These are phyloP conservation scores for Drosophila seguyi DNA, from an alignment of 1,140 invertebrate species.

Conservation along the genomic window DNA sequence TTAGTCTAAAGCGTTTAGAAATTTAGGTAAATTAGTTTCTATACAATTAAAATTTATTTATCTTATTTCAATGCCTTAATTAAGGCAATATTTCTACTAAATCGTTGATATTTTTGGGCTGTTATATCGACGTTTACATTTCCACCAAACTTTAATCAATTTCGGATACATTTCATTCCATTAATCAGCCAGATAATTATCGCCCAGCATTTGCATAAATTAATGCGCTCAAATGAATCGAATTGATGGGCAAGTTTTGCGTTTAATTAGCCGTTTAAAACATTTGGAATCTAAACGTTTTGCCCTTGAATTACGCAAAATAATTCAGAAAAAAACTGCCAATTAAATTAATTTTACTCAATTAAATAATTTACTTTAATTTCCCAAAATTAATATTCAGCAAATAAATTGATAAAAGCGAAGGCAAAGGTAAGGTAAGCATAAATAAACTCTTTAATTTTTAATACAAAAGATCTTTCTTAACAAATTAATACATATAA, in stretches of 20 bases:
- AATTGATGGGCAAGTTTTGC: conserved; percentile 28
- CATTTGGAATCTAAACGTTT: conserved; percentile 21
- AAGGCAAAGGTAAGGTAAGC: too few relatives aligned
- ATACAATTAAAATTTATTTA: neutral
- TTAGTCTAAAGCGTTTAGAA: neutral
- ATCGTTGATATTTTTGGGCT: neutral
- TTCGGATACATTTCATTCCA: conserved; percentile 43
- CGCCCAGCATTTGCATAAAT: conserved; percentile 59
- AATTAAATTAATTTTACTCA: neutral
- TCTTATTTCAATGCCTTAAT: neutral
- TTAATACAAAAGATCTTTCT: neutral
- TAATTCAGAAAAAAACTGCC: conserved; percentile 17
- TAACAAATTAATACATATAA: neutral
- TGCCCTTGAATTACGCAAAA: conserved; percentile 28
- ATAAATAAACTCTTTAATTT: neutral
- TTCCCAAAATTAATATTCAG: conserved; percentile 11
- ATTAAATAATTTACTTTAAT: conserved; percentile 21
- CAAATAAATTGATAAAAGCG: neutral
- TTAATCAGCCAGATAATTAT: conserved; percentile 59
- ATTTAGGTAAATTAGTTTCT: neutral
- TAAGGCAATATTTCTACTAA: neutral
- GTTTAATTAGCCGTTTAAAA: conserved; percentile 46
- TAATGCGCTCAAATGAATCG: conserved; percentile 24
- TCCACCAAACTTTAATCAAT: conserved; percentile 36
- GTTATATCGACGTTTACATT: conserved; percentile 18